Evolutionary conservation across 1,140 invertebrate genomes (phyloP).

Genomic region (Colletes gigas): DNA sequence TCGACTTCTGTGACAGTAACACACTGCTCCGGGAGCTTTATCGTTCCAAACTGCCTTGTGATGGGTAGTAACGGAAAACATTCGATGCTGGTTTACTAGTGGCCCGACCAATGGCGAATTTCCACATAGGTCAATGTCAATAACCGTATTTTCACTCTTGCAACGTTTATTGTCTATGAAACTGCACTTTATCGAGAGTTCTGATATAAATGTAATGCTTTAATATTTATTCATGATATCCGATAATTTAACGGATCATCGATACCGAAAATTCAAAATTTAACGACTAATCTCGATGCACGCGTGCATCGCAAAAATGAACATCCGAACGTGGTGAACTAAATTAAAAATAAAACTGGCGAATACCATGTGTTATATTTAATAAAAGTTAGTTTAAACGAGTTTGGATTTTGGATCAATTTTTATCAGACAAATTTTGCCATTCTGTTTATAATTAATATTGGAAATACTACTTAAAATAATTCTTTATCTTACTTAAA

Average conservation of each 20-base stretch:
- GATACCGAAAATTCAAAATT: neutral
- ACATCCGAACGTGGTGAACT: neutral
- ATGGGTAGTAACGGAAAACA: constrained; percentile 50
- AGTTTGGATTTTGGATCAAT: too few species aligned
- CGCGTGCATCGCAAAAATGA: neutral
- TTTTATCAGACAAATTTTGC: too few species aligned
- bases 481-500: too few species aligned
- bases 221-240: constrained; percentile 26
- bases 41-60: constrained; percentile 50
- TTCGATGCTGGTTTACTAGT: constrained; percentile 34
- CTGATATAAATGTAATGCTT: neutral
- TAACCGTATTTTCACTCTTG: constrained; percentile 38
- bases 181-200: neutral
- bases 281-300: neutral
- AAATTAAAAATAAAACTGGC: neutral
- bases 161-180: constrained; percentile 15
- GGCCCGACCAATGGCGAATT: constrained; percentile 36
- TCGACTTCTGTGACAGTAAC: constrained; percentile 38
- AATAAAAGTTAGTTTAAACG: too few species aligned
- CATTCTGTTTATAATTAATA: too few species aligned
- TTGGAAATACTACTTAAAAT: too few species aligned
- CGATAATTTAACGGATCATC: neutral
- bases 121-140: constrained; percentile 21
- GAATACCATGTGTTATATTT: too few species aligned
- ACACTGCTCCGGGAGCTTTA: constrained; percentile 39